A percentile compares a stretch with the other conserved stretches of the same genome.
Evolutionary conservation across 2,888 invertebrate species (phyloP).

Genomic region (Lypha dubia): DNA sequence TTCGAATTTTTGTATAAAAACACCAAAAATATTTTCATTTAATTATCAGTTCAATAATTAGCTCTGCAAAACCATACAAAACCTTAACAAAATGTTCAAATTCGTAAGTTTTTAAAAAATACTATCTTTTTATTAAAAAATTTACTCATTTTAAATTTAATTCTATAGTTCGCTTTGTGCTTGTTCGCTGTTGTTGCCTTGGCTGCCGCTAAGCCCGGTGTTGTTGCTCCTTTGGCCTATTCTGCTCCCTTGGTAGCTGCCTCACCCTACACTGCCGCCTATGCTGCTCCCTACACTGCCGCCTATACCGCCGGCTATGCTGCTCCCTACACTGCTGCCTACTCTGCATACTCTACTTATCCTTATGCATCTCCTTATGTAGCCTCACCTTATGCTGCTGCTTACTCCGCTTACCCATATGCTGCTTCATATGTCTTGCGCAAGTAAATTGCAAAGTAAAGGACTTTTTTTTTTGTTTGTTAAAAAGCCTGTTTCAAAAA

Average conservation of each 20-base stretch:
- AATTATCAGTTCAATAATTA: conserved; percentile 1
- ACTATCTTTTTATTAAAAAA: not conserved
- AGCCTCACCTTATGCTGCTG: conserved; percentile 60
- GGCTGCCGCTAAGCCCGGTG: conserved; percentile 74
- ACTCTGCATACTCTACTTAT: conserved; percentile 72
- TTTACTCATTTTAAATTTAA: not conserved
- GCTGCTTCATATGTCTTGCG: conserved; percentile 68
- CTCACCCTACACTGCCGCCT: conserved; percentile 69
- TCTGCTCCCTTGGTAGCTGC: conserved; percentile 73
- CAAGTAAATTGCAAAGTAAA: conserved; percentile 49
- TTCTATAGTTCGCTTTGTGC: conserved; percentile 26
- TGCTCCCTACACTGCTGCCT: conserved; percentile 63
- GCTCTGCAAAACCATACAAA: not conserved
- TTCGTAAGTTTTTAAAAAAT: not conserved
- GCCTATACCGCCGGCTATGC: conserved; percentile 73
- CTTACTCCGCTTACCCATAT: conserved; percentile 65
- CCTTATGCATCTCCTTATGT: conserved; percentile 73
- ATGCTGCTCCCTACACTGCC: conserved; percentile 71
- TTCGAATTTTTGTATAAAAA: not conserved
- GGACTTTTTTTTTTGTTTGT: not conserved
- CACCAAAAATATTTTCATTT: not conserved
- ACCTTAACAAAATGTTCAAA: not conserved
- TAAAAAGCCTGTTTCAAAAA: not conserved
- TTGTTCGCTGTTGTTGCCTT: conserved; percentile 74
- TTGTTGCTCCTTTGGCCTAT: conserved; percentile 74